Evolutionary conservation across 2,113 vertebrate genomes (phyloP).

Genomic region (Pipa parva): DNA sequence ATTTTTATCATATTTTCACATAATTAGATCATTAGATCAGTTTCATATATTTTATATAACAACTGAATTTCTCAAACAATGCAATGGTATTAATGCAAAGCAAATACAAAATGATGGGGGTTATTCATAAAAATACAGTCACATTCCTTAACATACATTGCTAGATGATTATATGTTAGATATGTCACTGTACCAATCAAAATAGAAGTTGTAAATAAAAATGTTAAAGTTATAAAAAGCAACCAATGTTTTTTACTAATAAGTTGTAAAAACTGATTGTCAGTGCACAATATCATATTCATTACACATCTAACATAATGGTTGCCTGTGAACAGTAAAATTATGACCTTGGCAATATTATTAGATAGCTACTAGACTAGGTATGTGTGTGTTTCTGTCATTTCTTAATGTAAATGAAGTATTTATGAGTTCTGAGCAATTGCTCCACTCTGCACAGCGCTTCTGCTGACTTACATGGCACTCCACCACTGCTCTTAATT

Average conservation of each 20-base stretch:
- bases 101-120: too few species aligned
- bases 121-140: too few species aligned
- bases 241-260: conserved; percentile 33
- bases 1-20: too few species aligned
- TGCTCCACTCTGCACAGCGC: too few species aligned
- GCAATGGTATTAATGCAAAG: too few species aligned
- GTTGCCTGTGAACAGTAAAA: conserved; percentile 35
- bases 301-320: conserved; percentile 43
- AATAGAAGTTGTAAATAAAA: conserved; percentile 41
- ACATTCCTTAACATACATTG: conserved; percentile 1
- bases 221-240: conserved; percentile 12
- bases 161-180: conserved; percentile 26
- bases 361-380: conserved; percentile 19
- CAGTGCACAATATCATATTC: conserved; percentile 22
- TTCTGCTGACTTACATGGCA: too few species aligned
- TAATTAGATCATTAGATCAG: too few species aligned
- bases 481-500: neutral
- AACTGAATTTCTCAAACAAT: too few species aligned
- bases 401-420: conserved; percentile 13
- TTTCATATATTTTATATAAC: too few species aligned
- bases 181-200: conserved; percentile 18
- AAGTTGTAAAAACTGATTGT: conserved; percentile 23
- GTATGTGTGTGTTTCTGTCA: neutral
- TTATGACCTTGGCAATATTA: conserved; percentile 44
- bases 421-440: conserved; percentile 43